A percentile compares a stretch with the other conserved stretches of the same genome.
Conservation (phyloP, 2,113 vertebrate species). For the Speoplatyrhinus poulsoni region DNA sequence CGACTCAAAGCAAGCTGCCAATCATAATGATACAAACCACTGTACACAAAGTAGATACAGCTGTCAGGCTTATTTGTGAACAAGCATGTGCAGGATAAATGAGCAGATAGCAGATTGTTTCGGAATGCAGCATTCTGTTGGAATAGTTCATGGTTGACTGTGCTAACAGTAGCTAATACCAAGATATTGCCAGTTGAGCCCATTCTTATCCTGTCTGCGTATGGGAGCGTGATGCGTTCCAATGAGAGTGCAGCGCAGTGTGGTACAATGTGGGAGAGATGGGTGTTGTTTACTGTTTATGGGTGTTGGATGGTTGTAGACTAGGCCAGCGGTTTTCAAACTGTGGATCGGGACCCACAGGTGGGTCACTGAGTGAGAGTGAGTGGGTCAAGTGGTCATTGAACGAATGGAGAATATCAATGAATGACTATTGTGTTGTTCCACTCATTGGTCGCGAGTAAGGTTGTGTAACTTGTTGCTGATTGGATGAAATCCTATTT, state of each 20-base stretch:
- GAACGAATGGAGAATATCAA: too few species aligned
- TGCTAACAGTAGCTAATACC: slow-evolving; percentile 11
- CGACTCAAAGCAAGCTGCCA: slow-evolving; percentile 66
- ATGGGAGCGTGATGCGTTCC: slow-evolving; percentile 9
- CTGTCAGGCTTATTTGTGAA: slow-evolving; percentile 62
- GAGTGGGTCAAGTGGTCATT: too few species aligned
- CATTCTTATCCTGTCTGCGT: slow-evolving; percentile 2
- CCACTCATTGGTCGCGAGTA: too few species aligned
- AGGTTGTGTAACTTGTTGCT: too few species aligned
- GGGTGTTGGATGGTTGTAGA: neutral
- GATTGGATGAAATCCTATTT: too few species aligned
- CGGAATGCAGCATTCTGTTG: slow-evolving; percentile 28
- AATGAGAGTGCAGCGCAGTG: slow-evolving; percentile 4
- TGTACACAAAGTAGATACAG: slow-evolving; percentile 61
- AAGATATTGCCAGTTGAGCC: slow-evolving; percentile 2
- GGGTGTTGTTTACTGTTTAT: slow-evolving; percentile 23
- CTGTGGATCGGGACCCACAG: too few species aligned
- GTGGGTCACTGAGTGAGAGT: too few species aligned
- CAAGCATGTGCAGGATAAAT: slow-evolving; percentile 56
- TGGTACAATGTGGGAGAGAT: slow-evolving; percentile 9
- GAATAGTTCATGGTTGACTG: slow-evolving; percentile 22
- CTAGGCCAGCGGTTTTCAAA: too few species aligned
- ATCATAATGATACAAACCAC: slow-evolving; percentile 51
- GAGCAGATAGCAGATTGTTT: slow-evolving; percentile 37
- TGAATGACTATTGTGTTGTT: too few species aligned